These are phyloP conservation scores for Euura saliciscinereae DNA, from an alignment of 1,140 invertebrate genomes.

Conservation along the genomic window DNA sequence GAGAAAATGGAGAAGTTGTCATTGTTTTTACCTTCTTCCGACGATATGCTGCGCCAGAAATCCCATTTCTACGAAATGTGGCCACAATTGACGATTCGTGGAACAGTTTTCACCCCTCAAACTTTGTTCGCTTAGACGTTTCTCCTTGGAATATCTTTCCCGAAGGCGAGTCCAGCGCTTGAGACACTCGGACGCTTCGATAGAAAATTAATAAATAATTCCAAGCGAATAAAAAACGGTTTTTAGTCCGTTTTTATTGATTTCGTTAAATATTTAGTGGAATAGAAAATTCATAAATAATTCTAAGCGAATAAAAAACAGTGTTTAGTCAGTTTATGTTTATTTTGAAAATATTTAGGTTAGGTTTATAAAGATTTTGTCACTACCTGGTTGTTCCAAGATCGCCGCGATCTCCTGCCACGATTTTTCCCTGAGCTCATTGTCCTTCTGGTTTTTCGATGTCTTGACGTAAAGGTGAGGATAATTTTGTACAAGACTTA, in stretches of 20 bases:
- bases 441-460: not conserved
- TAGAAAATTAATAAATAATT: too few relatives aligned
- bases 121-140: not conserved
- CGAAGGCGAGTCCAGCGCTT: not conserved
- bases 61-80: conserved; percentile 1
- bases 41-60: not conserved
- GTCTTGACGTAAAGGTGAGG: conserved; percentile 1
- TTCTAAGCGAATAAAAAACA: too few relatives aligned
- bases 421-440: not conserved
- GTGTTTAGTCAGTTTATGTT: too few relatives aligned
- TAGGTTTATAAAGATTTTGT: too few relatives aligned
- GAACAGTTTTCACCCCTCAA: not conserved
- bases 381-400: not conserved
- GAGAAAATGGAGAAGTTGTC: not conserved
- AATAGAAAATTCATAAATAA: too few relatives aligned
- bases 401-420: not conserved
- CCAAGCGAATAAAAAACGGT: too few relatives aligned
- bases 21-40: not conserved
- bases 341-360: too few relatives aligned
- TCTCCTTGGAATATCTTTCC: not conserved
- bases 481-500: conserved; percentile 1
- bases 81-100: not conserved
- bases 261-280: too few relatives aligned
- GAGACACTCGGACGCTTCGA: not conserved
- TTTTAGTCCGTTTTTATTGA: too few relatives aligned